Evolutionary conservation across 64 coral and sea anemone genomes (phyloP).

Genomic region (Porites australiensis): DNA sequence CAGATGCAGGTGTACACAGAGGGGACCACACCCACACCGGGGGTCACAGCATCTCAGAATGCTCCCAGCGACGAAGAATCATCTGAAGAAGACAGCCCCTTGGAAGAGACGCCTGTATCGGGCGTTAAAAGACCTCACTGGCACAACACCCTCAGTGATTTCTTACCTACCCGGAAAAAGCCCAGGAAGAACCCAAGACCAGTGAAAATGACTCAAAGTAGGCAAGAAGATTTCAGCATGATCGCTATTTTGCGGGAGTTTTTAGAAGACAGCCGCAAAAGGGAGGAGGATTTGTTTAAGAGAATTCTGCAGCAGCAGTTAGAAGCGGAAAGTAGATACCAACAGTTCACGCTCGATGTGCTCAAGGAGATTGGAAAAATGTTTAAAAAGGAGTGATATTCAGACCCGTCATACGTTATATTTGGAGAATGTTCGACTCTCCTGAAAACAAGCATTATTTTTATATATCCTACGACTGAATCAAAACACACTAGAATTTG

Average conservation of each 20-base stretch:
- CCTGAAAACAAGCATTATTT: no score
- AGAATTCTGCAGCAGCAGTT: constrained; percentile 89
- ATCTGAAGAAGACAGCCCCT: constrained; percentile 28
- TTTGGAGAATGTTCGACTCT: no score
- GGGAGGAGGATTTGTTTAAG: constrained; percentile 88
- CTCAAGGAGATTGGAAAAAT: constrained; percentile 91
- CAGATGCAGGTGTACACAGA: constrained; percentile 7
- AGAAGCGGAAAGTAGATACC: constrained; percentile 84
- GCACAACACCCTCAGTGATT: not conserved
- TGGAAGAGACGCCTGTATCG: not conserved
- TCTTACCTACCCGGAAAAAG: constrained; percentile 41
- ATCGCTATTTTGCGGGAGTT: constrained; percentile 82
- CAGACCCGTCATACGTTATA: no score
- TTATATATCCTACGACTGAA: no score
- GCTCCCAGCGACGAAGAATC: constrained; percentile 18
- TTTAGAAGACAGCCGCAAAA: constrained; percentile 83
- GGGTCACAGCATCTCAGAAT: not conserved
- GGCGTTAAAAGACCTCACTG: constrained; percentile 6
- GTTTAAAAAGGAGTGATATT: constrained; percentile 51
- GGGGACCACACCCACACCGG: not conserved
- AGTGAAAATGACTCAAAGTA: constrained; percentile 45
- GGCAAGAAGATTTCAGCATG: constrained; percentile 68
- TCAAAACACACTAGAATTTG: no score
- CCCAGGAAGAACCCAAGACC: constrained; percentile 72
- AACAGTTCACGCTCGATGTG: constrained; percentile 92